Evolutionary conservation across 2,113 vertebrate genomes (phyloP), one percentile per base, ranked within the genome.

Genomic region (Myxocyprinus asiaticus): DNA sequence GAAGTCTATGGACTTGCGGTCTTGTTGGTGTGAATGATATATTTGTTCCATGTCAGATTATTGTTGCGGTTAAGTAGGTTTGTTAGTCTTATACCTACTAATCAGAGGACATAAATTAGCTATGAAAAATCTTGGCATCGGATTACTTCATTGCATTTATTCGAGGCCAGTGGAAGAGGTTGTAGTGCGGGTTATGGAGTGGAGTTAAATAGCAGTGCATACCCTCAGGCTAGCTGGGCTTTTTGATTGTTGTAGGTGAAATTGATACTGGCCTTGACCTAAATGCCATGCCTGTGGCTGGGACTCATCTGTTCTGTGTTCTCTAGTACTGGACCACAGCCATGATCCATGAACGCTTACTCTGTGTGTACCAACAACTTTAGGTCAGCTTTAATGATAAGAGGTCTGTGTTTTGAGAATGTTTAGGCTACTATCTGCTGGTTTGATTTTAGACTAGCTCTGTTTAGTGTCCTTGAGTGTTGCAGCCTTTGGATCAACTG

Each of bases 191-290:
- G 61, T n/a, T 59, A 14, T 9, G 67, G 14, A 65, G 45, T 73
- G 56, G 72, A 53, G 67, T 73, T 72, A 33, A 53, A 70, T 77
- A 71, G 80, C 62, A 7, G 50, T 48, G 22, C 43, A 44, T 67
- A 71, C 66, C 80, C 80, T 44, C 56, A 17, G 61, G 80, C 78
- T 43, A 78, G 70, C 76, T 58, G 43, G 59, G 56, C 69, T 75
- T 77, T 77, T 55, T 70, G 83, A 81, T 78, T 84, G 79, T 84
- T 81, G 83, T 76, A 72, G 77, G 50, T 82, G 80, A 82, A 82
- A 84, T 45, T 55, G 76, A 83, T 85, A 79, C 71, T 69, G 78
- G 80, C 82, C 73, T 72, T 71, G 80, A 82, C 85, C 82, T 84
- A 77, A 79, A 81, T 80, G 84, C 71, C 81, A 72, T 70, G 68